Base-by-base conservation (phyloP, 2,888 invertebrate genomes). In the Melangyna quadrimaculata region DNA sequence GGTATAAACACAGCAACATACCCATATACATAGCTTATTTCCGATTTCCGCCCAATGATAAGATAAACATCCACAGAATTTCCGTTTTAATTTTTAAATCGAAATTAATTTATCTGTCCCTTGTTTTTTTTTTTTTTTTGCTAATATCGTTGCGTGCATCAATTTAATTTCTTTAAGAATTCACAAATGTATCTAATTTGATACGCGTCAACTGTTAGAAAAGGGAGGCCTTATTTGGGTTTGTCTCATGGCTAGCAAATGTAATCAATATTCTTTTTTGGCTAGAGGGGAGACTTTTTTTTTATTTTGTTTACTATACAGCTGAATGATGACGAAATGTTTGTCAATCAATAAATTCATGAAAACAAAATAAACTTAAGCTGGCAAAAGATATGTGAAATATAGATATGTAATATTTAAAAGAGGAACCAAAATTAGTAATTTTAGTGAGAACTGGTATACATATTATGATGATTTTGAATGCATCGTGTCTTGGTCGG, bases 261-360 rank as follows among this genome's bases (percentile, higher is more conserved):
- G 61, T 27, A 27, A 63, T 63, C 43, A 63, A 63, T 63, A 43
- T 63, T 1, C 0, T 22, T 59, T 27, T 63, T 63, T 24, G 10
- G 3, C 8, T 29, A 0, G 19, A 43, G n/a, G 61, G 59, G 59
- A 59, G 8, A 22, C 7, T 27, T 27, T 6, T 17, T 63, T 24
- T n/a, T 10, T 55, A 4, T 19, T 32, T 17, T 1, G n/a, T n/a
- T n/a, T n/a, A n/a, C n/a, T 45, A 4, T 5, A 57, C 55, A 43
- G 19, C 12, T 10, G 6, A 2, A 5, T 3, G 24, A n/a, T 37
- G 37, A 63, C 27, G 43, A 63, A 63, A 27, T 43, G 5, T 27
- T 43, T 63, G 40, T 63, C 61, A 63, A 27, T 63, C 59, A 37
- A 59, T 59, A 59, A 59, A 57, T 19, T 57, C 27, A 53, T 53